Evolutionary conservation across 2,888 invertebrate genomes (phyloP).

Genomic region (Nomada flava): DNA sequence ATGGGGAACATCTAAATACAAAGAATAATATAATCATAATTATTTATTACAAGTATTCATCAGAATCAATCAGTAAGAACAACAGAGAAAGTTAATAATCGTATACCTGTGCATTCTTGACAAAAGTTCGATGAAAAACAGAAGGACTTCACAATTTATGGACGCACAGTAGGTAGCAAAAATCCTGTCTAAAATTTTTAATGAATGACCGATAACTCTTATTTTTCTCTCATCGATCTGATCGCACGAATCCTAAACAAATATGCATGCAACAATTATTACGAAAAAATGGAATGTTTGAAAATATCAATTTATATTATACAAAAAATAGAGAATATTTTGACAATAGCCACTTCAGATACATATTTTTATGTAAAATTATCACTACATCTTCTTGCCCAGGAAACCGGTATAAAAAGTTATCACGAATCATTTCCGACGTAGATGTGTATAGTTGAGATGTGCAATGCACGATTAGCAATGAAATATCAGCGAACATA

Average conservation of each 20-base stretch:
- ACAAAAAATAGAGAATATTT: no score
- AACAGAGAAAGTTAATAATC: neutral
- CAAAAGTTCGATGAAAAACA: slow-evolving; percentile 69
- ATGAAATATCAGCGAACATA: no score
- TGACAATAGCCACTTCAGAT: no score
- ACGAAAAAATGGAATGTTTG: no score
- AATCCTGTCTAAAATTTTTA: slow-evolving; percentile 78
- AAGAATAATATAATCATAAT: neutral
- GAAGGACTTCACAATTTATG: slow-evolving; percentile 67
- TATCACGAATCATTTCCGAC: no score
- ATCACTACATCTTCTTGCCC: no score
- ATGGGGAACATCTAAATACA: slow-evolving; percentile 50
- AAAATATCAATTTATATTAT: no score
- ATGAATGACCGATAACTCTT: slow-evolving; percentile 71
- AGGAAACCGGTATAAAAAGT: no score
- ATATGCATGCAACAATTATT: neutral
- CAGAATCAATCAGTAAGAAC: neutral
- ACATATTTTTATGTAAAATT: no score
- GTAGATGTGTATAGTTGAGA: no score
- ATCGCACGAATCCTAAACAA: slow-evolving; percentile 65
- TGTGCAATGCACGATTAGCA: no score
- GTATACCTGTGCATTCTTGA: slow-evolving; percentile 66
- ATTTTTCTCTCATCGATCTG: slow-evolving; percentile 70
- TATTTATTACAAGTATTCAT: no score
- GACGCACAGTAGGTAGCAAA: slow-evolving; percentile 69